Evolutionary conservation across 2,797 vertebrate species (phyloP), one percentile per base, ranked within the genome.

Genomic region (Hephaestus fuliginosus): DNA sequence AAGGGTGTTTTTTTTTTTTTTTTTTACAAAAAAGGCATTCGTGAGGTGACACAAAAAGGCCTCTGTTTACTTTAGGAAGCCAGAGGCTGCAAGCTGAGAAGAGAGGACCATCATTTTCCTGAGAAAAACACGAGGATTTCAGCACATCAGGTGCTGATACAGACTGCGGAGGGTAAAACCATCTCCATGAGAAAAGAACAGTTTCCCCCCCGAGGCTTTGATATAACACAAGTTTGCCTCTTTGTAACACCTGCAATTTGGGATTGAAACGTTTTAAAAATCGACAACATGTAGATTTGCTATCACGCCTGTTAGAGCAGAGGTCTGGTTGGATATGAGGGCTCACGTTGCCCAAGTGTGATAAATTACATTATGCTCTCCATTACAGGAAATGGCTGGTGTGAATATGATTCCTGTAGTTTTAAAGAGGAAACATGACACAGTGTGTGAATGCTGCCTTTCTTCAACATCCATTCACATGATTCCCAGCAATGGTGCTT

Each of bases 51-150:
- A 93, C 92, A 94, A 90, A 90, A 93, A 91, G 88, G 70, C 66
- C 79, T 91, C 70, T 92, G 88, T 95, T 81, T 78, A 72, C 56
- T 73, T 52, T 52, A 46, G 20, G 49, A 76, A 76, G 88, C 91
- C 89, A 68, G 56, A 79, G 85, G 92, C 89, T 64, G 57, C 51
- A 39, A 80, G 82, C 76, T 65, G 70, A 85, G 74, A 73, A 79
- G 62, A 87, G 73, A 80, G 55, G 65, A 63, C 65, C 76, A 79
- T 56, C 62, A 73, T 78, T 83, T 64, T 70, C 62, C 76, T 2
- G 51, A 85, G 81, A 88, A 84, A 81, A 93, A 92, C 94, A 95
- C 85, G 86, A 91, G 92, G 91, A 82, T 76, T 87, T 86, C 88
- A 84, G 73, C 67, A 66, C 79, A 86, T 91, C 86, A 93, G 84